Evolutionary conservation across 2,888 invertebrate species (phyloP), one percentile per base, ranked within the genome.

Genomic region (Drosophila mettleri): DNA sequence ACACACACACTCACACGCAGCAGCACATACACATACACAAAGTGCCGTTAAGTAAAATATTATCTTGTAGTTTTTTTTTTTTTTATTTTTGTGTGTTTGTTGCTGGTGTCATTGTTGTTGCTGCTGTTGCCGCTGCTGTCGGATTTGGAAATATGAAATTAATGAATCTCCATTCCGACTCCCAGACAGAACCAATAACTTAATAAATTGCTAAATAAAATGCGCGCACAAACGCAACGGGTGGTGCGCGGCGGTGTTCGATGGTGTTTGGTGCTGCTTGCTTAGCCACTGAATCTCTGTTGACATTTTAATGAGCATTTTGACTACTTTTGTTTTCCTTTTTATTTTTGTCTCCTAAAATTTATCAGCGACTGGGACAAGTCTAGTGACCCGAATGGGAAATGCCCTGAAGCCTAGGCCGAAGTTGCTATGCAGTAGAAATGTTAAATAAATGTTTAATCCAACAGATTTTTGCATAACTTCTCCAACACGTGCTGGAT

Each of bases 171-270:
- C 66, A 70, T 68, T 67, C 69, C 76, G 71, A 68, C 73, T 67
- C 69, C 67, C 45, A 33, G 58, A 69, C 49, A 59, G 65, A 68
- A 68, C 68, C 69, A 73, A 66, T 75, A 70, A 73, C 73, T 73
- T 83, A 64, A 80, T 78, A 86, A 86, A 82, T 86, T 75, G 68
- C 65, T 65, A 70, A 60, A 80, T 63, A 62, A 67, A 77, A 80
- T 66, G 86, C 65, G 72, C 77, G 74, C 78, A 68, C 78, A 69
- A 74, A 24, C 81, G 14, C 85, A 72, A 64, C 85, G 63, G 86
- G 87, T 53, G 68, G 53, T 45, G 60, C 29, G 31, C 39, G 39
- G n/a, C 45, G 51, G 33, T 54, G 20, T 2, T 27, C 7, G 43
- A 14, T 59, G 43, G 34, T 31, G 45, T 31, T 18, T 36, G 6